A percentile compares a stretch with the other conserved stretches of the same genome.
Evolutionary conservation across 2,113 vertebrate species (phyloP).

Genomic region (Dendrocopos noguchii): DNA sequence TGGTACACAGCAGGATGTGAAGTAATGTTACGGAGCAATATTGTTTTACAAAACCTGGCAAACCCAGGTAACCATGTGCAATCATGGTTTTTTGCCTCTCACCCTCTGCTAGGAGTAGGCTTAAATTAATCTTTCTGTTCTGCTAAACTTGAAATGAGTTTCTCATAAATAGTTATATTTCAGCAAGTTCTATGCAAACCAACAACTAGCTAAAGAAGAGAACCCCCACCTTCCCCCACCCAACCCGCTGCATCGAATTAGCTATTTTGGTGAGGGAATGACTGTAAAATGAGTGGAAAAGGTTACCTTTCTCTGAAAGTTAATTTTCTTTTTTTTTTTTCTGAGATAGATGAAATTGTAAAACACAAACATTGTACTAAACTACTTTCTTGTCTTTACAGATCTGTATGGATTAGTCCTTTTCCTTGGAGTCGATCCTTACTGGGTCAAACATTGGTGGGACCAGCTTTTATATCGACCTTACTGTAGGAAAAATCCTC

Average conservation of each 20-base stretch:
- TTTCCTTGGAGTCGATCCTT: conserved; percentile 96
- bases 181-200: background rate
- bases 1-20: conserved; percentile 56
- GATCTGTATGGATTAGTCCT: conserved; percentile 95
- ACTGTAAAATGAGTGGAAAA: background rate
- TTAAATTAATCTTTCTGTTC: background rate
- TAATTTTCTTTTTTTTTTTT: background rate
- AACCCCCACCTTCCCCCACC: background rate
- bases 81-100: conserved; percentile 21
- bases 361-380: background rate
- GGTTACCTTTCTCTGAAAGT: background rate
- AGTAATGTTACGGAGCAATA: conserved; percentile 1
- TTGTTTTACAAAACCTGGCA: conserved; percentile 32
- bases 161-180: background rate
- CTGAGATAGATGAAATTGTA: background rate
- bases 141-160: background rate
- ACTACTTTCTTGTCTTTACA: conserved; percentile 57
- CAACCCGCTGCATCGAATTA: background rate
- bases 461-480: conserved; percentile 93
- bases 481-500: conserved; percentile 89
- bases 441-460: conserved; percentile 98
- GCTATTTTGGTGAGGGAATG: background rate
- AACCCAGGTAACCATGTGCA: conserved; percentile 19
- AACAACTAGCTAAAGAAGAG: background rate
- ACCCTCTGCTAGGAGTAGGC: background rate